These are phyloP conservation scores for Gopherus flavomarginatus DNA, from an alignment of 2,113 vertebrate species.

Conservation along the genomic window DNA sequence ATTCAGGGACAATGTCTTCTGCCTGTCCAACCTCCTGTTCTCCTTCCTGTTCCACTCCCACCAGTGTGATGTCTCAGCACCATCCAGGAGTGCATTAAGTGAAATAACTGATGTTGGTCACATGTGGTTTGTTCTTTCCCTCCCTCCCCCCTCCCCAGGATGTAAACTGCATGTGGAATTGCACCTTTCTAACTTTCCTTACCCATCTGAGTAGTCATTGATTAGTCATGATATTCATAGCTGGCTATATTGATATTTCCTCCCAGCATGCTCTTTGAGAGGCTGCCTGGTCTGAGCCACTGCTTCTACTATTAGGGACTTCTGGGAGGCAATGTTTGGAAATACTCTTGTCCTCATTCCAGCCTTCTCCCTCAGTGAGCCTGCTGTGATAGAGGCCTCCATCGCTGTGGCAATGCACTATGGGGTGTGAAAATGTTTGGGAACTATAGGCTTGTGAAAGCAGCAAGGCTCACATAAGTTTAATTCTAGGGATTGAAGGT, in stretches of 20 bases:
- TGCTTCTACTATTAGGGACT: neutral
- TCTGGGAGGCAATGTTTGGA: neutral
- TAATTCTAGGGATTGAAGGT: neutral
- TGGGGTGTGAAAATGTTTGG: neutral
- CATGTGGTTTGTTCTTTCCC: accelerated
- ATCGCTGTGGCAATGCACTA: neutral
- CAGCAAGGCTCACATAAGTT: neutral
- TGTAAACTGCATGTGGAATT: neutral
- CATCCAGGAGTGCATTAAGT: neutral
- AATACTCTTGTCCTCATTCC: neutral
- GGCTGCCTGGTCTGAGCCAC: neutral
- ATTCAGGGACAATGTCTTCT: neutral
- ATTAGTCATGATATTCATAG: neutral
- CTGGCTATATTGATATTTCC: neutral
- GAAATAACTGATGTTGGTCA: neutral
- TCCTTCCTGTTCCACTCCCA: neutral
- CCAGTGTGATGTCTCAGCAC: accelerated
- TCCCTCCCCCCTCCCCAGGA: neutral
- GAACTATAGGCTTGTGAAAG: neutral
- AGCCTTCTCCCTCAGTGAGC: neutral
- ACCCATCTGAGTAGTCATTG: neutral
- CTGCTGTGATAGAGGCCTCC: neutral
- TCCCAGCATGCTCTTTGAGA: too few species aligned
- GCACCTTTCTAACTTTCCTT: neutral
- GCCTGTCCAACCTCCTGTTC: neutral